Evolutionary conservation across 2,888 invertebrate species (phyloP), one percentile per base, ranked within the genome.

Genomic region (Tortricodes alternella): DNA sequence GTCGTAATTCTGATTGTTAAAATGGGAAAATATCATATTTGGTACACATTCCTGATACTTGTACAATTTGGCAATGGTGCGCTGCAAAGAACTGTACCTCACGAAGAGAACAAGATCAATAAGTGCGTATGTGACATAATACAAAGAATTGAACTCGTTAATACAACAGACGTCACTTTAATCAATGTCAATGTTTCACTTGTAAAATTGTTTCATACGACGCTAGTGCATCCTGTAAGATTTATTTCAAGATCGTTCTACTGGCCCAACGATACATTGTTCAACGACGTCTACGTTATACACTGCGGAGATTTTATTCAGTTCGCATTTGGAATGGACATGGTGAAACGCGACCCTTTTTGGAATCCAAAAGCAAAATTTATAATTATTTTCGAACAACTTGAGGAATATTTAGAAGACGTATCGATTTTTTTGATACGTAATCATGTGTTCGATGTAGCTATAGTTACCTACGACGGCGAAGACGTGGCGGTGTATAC

Each of bases 341-440:
- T 56, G 23, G 46, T 65, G 2, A 64, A 55, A 53, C 48, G 59
- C 3, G 73, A 74, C 37, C 27, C 9, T 9, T 69, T 65, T 34
- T 80, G 77, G 73, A 74, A 71, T 53, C 73, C 75, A 13, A 43
- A 32, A 29, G 70, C 68, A n/a, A 67, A 61, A 35, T 77, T 78
- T 38, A 64, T 80, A 24, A 68, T 80, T 16, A 49, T 70, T 1
- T 21, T 76, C 3, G 48, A 72, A 23, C 39, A 62, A 34, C 13
- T 70, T 16, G 38, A 59, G 7, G 8, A 60, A 41, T 37, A 60
- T 16, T 39, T 71, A 50, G 3, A 46, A 5, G 35, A 63, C 1
- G 21, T 79, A 11, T 61, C 63, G 2, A 29, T 60, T 8, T 46
- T 69, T 23, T 63, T 80, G 13, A 50, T 59, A 18, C 57, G 56